A percentile compares a stretch with the other conserved stretches of the same genome.
Conservation (phyloP, 2,113 vertebrate genomes). For the Centropristis striata region DNA sequence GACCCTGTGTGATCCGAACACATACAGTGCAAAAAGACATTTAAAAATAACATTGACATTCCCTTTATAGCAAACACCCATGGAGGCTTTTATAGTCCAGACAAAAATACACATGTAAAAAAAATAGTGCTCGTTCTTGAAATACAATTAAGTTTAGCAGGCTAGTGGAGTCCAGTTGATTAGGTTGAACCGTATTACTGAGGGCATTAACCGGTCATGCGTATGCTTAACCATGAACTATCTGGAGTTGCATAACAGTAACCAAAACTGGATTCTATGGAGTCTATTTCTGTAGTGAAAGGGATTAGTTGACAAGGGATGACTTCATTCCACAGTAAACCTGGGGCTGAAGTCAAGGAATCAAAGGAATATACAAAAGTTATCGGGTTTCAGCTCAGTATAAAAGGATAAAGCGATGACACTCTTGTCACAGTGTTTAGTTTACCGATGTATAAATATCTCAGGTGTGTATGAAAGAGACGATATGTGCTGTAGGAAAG, state of each 20-base stretch:
- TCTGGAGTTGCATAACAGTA: slow-evolving; percentile 68
- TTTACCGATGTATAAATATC: slow-evolving; percentile 61
- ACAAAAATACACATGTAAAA: slow-evolving; percentile 27
- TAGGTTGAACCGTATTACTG: slow-evolving; percentile 55
- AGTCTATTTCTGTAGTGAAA: slow-evolving; percentile 71
- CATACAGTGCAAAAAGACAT: background rate
- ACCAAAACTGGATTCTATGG: slow-evolving; percentile 53
- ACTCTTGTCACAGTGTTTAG: slow-evolving; percentile 37
- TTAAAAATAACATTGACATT: slow-evolving; percentile 6
- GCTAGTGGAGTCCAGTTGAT: slow-evolving; percentile 59
- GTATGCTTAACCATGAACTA: slow-evolving; percentile 62
- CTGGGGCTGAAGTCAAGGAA: slow-evolving; percentile 57
- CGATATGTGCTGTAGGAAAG: slow-evolving; percentile 73
- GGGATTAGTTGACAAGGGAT: slow-evolving; percentile 58
- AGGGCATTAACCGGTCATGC: slow-evolving; percentile 53
- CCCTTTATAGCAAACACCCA: background rate
- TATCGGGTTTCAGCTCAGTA: slow-evolving; percentile 54
- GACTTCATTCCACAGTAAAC: slow-evolving; percentile 74
- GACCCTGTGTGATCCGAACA: background rate
- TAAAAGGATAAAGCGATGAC: slow-evolving; percentile 61
- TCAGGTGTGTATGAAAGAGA: slow-evolving; percentile 58
- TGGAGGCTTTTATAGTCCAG: background rate
- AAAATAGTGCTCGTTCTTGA: slow-evolving; percentile 25
- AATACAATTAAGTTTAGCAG: slow-evolving; percentile 55
- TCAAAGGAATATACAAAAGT: slow-evolving; percentile 56